Conservation (phyloP, 2,888 invertebrate genomes). For the Agrochola lota region DNA sequence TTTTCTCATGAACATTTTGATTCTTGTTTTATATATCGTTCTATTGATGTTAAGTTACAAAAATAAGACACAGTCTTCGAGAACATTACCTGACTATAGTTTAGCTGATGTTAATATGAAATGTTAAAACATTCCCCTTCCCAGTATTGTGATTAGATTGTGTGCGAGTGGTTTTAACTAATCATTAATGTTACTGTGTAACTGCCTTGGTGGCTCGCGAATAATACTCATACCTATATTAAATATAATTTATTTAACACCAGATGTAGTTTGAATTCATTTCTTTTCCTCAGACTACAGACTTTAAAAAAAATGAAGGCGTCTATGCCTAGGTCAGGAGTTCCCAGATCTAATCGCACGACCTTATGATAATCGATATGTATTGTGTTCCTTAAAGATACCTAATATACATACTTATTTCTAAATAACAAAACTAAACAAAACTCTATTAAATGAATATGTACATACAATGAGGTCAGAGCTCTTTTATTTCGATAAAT, state of each 20-base stretch:
- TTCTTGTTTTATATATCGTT: conserved; percentile 79
- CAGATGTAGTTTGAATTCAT: conserved; percentile 37
- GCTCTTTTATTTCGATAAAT: neutral
- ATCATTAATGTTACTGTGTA: conserved; percentile 39
- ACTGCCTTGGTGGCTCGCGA: conserved; percentile 10
- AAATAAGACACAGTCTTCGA: conserved; percentile 72
- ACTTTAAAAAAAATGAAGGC: neutral
- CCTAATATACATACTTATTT: neutral
- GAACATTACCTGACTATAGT: conserved; percentile 74
- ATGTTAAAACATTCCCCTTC: conserved; percentile 43
- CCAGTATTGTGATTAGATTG: conserved; percentile 34
- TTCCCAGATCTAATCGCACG: neutral
- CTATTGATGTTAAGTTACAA: conserved; percentile 79
- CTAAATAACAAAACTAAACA: neutral
- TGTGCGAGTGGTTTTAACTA: conserved; percentile 31
- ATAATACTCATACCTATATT: conserved; percentile 28
- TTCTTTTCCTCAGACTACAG: neutral
- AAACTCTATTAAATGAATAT: neutral
- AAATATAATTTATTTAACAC: conserved; percentile 54
- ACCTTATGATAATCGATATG: neutral
- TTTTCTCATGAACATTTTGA: conserved; percentile 79
- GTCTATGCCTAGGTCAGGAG: neutral
- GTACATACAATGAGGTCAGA: neutral
- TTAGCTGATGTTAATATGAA: conserved; percentile 65
- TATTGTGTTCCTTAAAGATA: neutral